Evolutionary conservation across 2,113 vertebrate genomes (phyloP), one percentile per base, ranked within the genome.

Genomic region (Cettia cetti): DNA sequence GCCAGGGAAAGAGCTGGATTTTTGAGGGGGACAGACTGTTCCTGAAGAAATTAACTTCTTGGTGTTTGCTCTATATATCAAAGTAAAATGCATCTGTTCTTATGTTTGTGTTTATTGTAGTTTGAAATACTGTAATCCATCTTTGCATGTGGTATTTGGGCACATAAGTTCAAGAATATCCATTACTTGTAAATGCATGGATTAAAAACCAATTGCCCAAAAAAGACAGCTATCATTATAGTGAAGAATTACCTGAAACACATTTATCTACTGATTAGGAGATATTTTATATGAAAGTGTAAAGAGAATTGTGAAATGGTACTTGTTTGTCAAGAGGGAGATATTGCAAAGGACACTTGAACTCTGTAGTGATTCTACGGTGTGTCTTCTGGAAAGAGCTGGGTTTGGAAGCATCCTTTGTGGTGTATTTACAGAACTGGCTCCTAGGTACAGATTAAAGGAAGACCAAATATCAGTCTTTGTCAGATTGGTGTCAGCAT

Each of bases 91-190:
- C 59, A 50, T 82, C 31, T 79, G 37, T 69, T 92, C 61, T 76
- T 16, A 6, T 69, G 11, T 80, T 93, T 50, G 44, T 85, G 44
- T 68, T 93, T 76, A 65, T 30, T 88, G 50, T 35, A 39, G 24
- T 86, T 88, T 77, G 66, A 91, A 90, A 64, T 89, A 40, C 63
- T 89, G 30, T 71, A 83, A 94, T 95, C 39, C 24, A 44, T 95
- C 6, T 95, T 92, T 40, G 10, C 0, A 1, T 27, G 6, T 78
- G 52, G 21, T 74, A 35, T 83, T 86, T 90, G 60, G 40, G 75
- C 42, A 47, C 24, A 26, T 40, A 21, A 7, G 2, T 80, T 77
- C 27, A n/a, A 86, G 66, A 80, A 59, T 49, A 74, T 22, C 15
- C 7, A 20, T 63, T 87, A 35, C 42, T 77, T 77, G 40, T 26